Evolutionary conservation across 2,797 vertebrate genomes (phyloP).

Genomic region (Dendrocincla fuliginosa): DNA sequence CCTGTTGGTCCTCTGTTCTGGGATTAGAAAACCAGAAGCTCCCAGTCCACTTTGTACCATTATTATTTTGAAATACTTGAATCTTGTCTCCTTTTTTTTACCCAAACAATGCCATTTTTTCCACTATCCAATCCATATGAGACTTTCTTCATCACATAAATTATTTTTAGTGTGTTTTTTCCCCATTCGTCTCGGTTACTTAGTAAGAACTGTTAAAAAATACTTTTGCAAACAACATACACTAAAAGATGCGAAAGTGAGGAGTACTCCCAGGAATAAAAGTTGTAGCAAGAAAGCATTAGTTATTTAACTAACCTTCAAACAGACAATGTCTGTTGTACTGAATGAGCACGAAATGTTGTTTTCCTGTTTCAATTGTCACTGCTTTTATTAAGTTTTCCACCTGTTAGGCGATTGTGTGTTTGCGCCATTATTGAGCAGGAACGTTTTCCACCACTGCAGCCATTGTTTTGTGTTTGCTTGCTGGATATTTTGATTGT

Average conservation of each 20-base stretch:
- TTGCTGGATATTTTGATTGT: not conserved
- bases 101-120: not conserved
- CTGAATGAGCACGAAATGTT: not conserved
- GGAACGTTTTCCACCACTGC: not conserved
- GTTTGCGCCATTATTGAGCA: not conserved
- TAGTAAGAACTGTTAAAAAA: not conserved
- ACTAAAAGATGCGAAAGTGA: not conserved
- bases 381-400: not conserved
- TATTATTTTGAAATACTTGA: not conserved
- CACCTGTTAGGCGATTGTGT: not conserved
- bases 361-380: not conserved
- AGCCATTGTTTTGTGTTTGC: not conserved
- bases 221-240: not conserved
- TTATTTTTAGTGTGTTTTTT: not conserved
- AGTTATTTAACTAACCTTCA: not conserved
- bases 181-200: not conserved
- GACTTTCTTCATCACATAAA: not conserved
- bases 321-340: not conserved
- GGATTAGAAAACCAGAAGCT: not conserved
- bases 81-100: not conserved
- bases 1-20: not conserved
- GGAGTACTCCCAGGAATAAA: not conserved
- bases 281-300: not conserved
- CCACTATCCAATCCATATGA: not conserved
- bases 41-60: not conserved